phyloP scores from a whole-genome alignment of 2,888 invertebrate genomes.

The Cheilosia impressa region DNA sequence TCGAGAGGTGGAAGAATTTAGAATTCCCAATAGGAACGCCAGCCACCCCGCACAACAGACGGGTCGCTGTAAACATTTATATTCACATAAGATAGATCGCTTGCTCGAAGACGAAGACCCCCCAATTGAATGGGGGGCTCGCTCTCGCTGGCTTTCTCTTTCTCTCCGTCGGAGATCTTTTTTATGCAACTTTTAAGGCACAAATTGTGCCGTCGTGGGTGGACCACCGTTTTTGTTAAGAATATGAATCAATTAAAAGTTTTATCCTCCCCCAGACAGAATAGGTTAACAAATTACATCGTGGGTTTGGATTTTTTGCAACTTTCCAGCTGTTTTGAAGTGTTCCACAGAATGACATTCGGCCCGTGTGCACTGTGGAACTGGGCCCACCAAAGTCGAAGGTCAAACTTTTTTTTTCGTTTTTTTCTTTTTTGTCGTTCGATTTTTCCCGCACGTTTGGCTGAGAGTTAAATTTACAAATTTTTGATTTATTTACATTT shows the following conservation, averaged over 20 bases:
- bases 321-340: conserved; percentile 62
- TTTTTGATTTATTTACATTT: conserved; percentile 65
- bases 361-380: conserved; percentile 20
- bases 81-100: conserved; percentile 3
- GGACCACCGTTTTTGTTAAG: conserved; percentile 14
- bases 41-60: background rate
- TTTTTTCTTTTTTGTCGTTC: background rate
- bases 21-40: conserved; percentile 1
- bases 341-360: conserved; percentile 37
- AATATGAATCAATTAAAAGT: conserved; percentile 13
- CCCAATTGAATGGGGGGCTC: background rate
- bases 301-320: conserved; percentile 21
- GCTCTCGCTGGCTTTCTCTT: background rate
- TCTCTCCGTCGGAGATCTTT: background rate
- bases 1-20: conserved; percentile 28
- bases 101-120: background rate
- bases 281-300: background rate
- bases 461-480: background rate
- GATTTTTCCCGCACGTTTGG: conserved; percentile 19
- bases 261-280: background rate
- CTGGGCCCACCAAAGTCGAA: conserved; percentile 36
- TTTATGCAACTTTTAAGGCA: conserved; percentile 22
- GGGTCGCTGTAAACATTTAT: background rate
- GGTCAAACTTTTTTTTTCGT: conserved; percentile 54
- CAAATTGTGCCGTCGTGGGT: conserved; percentile 31